Base-by-base conservation (phyloP, 1,140 invertebrate species). In the Himalopsyche phryganea region DNA sequence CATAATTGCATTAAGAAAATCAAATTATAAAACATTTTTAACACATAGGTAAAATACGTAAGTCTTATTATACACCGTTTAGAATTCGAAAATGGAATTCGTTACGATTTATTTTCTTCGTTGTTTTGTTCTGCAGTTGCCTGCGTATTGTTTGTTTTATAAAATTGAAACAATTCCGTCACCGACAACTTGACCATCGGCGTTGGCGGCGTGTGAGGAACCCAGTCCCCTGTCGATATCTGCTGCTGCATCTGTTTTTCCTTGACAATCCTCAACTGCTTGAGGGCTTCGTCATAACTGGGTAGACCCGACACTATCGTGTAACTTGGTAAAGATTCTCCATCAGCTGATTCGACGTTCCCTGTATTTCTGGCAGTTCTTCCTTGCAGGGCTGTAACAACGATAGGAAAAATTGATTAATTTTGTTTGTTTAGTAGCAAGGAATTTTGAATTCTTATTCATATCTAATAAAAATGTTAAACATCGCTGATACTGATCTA, bases 221-320 rank as follows among this genome's bases (percentile, higher is more conserved):
- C 52, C 60, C 65, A 65, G 13, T 53, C 61, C 14, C 38, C 55
- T 20, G 33, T 45, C 11, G 35, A 48, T 10, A 20, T 32, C 36
- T 19, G 48, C 33, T 42, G 14, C 48, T 62, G 44, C 23, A 48
- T 17, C 23, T 48, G 36, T 18, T 51, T 60, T 66, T 67, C 52
- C 70, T 68, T 42, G 17, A 55, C 55, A n/a, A 50, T 28, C 38
- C 54, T 58, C 1, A 81, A 72, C 63, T 82, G 81, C 60, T 82
- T 76, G 6, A 84, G 66, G 1, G 83, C 83, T 62, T 84, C 82
- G 20, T 83, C 82, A 63, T 84, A 84, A 9, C 74, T 81, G 5
- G 83, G 83, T 40, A 84, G 65, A 5, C 83, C 83, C 5, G 83
- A 84, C 9, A 82, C 82, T 40, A 84, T 75, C 0, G 82, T 83